Percentiles rank a stretch among this genome's conserved stretches.
phyloP scores from a whole-genome alignment of 2,113 vertebrate species.

The Neoarius graeffei region DNA sequence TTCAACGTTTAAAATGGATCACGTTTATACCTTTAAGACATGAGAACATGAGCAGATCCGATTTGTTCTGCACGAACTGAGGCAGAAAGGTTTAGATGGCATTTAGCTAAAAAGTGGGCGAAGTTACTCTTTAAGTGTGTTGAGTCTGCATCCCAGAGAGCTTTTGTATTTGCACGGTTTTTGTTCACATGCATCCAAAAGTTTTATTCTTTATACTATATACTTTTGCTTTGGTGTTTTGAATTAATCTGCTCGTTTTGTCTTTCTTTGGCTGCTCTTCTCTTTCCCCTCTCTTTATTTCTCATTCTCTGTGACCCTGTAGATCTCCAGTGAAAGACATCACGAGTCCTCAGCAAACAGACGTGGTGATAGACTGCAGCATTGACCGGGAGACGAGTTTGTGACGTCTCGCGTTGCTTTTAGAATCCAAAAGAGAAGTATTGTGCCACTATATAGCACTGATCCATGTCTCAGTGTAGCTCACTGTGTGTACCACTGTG shows the following conservation, averaged over 20 bases:
- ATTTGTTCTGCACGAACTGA: neutral
- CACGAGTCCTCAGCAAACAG: constrained; percentile 79
- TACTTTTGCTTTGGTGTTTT: neutral
- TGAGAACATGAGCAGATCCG: neutral
- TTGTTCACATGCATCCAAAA: neutral
- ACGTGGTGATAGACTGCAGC: constrained; percentile 85
- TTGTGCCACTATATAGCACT: constrained; percentile 77
- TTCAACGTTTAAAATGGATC: neutral
- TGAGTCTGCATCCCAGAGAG: neutral
- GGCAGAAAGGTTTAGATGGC: neutral
- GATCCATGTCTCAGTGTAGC: constrained; percentile 64
- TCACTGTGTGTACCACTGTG: constrained; percentile 61
- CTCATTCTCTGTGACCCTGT: constrained; percentile 30
- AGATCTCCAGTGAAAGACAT: constrained; percentile 73
- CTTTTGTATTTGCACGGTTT: neutral
- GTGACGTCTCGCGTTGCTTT: constrained; percentile 79
- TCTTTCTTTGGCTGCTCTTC: neutral
- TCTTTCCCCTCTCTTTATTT: neutral
- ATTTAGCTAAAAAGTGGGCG: neutral
- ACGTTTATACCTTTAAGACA: neutral
- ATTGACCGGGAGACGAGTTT: constrained; percentile 98
- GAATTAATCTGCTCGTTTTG: neutral
- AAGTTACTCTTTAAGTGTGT: neutral
- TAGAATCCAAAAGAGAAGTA: constrained; percentile 67
- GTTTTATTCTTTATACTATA: neutral